Evolutionary conservation across 2,113 vertebrate species (phyloP), one percentile per base, ranked within the genome.

Genomic region (Centropus unirufus): DNA sequence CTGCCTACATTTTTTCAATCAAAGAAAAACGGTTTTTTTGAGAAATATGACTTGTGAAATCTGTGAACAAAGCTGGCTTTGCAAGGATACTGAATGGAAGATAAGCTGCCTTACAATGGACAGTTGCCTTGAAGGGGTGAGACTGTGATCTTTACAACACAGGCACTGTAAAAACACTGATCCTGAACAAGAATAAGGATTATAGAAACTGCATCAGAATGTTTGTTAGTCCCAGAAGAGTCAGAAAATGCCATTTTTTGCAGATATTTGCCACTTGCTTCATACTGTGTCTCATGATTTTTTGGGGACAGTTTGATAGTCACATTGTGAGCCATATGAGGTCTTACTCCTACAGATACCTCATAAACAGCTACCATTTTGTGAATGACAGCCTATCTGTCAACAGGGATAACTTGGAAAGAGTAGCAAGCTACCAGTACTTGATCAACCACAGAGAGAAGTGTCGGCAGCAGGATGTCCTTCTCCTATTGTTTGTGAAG

Each of bases 401-500:
- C 24, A 94, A 95, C 46, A 98, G 97, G 8, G 95, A 82, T 90
- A 97, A 97, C 42, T 95, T 97, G 15, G 92, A 94, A 12, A 87
- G 83, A 32, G 66, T 97, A 75, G 18, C 92, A 46, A 97, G 63
- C 57, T 98, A 98, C 94, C 98, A 88, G 0, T 99, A 99, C 97
- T 97, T 99, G 97, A 98, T 99, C 63, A 98, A 99, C 95, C 98
- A 99, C 15, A 68, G 95, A 69, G 84, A 97, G 23, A 98, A 98
- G 89, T 99, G 99, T 87, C 87, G 87, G n/a, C 84, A 74, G 12
- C 89, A 98, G 62, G 97, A 99, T 2, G 94, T 99, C 39, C 98
- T 99, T 24, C 98, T 99, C 22, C 94, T 99, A 12, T 83, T 99
- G 72, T 99, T 99, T 81, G 98, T 99, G 47, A 99, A 99, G 94